Evolutionary conservation across 2,888 invertebrate species (phyloP).

Genomic region (Tetragonula carbonaria): DNA sequence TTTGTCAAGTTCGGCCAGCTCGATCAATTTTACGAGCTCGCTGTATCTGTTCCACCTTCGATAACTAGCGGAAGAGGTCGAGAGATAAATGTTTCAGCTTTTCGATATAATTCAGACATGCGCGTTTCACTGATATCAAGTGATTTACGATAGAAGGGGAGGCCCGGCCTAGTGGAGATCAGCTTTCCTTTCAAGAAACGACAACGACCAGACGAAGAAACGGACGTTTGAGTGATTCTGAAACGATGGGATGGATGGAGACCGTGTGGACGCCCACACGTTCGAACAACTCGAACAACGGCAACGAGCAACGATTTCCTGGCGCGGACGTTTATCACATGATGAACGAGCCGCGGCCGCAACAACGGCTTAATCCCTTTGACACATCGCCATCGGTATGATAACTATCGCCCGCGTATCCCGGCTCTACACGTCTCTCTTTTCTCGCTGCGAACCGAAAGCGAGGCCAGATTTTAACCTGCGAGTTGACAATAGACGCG

Average conservation of each 20-base stretch:
- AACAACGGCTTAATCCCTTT: conserved; percentile 77
- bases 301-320: conserved; percentile 69
- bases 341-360: conserved; percentile 75
- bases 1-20: background rate
- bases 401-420: conserved; percentile 38
- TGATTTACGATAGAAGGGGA: conserved; percentile 22
- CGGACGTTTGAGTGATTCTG: conserved; percentile 30
- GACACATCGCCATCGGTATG: conserved; percentile 54
- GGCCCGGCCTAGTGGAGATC: background rate
- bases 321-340: conserved; percentile 68
- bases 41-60: background rate
- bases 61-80: background rate
- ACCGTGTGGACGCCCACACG: conserved; percentile 56
- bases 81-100: background rate
- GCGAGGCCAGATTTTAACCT: conserved; percentile 45
- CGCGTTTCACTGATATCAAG: conserved; percentile 1
- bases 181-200: background rate
- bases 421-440: conserved; percentile 18
- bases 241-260: background rate
- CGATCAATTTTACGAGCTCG: background rate
- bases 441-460: conserved; percentile 26
- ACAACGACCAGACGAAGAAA: conserved; percentile 12
- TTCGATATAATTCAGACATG: conserved; percentile 29
- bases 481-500: conserved; percentile 70
- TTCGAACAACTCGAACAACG: conserved; percentile 44